These are phyloP conservation scores for Carcina quercana DNA, from an alignment of 2,888 invertebrate species.

Conservation along the genomic window DNA sequence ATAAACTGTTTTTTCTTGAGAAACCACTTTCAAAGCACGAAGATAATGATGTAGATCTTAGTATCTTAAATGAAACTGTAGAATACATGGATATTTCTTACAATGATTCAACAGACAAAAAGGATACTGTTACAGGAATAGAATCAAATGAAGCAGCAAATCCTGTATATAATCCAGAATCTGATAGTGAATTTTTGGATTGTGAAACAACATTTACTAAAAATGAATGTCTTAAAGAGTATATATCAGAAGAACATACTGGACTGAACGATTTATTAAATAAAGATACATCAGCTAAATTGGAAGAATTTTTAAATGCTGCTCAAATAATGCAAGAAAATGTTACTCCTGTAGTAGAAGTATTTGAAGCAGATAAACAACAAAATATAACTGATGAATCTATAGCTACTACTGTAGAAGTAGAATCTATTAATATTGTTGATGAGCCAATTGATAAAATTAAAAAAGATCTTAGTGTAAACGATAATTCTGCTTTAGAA, in stretches of 20 bases:
- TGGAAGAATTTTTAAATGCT: too few species aligned
- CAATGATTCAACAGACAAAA: conserved; percentile 39
- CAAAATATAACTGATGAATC: conserved; percentile 1
- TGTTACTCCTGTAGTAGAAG: too few species aligned
- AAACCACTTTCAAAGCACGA: conserved; percentile 8
- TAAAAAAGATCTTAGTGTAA: conserved; percentile 1
- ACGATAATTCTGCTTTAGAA: neutral
- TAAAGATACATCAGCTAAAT: too few species aligned
- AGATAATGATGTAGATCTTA: conserved; percentile 12
- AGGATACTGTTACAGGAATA: conserved; percentile 20
- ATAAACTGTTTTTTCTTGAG: conserved; percentile 27
- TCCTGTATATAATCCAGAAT: conserved; percentile 34
- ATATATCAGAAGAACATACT: too few species aligned
- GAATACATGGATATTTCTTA: conserved; percentile 57
- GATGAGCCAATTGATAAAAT: too few species aligned
- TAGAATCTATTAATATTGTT: conserved; percentile 4
- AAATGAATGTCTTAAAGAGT: conserved; percentile 24
- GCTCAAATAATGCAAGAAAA: neutral
- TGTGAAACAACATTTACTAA: conserved; percentile 61
- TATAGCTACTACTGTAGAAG: conserved; percentile 1
- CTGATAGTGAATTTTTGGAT: conserved; percentile 60
- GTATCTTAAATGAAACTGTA: conserved; percentile 26
- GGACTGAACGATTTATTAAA: too few species aligned
- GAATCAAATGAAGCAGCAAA: conserved; percentile 13
- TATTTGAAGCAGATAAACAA: too few species aligned